Base-by-base conservation (phyloP, 2,113 vertebrate species). In the Phyllostomus hastatus region DNA sequence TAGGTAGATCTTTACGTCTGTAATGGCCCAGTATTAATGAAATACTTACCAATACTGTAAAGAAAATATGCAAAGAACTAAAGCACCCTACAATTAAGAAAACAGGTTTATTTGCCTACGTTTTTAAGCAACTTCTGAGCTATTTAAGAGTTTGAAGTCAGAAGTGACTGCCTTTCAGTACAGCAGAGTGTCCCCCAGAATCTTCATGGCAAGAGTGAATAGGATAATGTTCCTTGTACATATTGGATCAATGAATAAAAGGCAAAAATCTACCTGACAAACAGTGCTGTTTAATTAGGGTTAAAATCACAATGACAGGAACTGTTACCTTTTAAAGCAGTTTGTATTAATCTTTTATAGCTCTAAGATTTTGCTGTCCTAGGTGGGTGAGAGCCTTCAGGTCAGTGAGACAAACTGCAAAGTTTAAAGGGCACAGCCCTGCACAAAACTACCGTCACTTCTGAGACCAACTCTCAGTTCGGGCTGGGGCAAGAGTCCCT, bases 91-190 rank as follows among this genome's bases (percentile, higher is more conserved):
- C n/a, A 89, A 66, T 73, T 85, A 91, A 67, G 64, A 14, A 66
- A 54, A 90, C 19, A 87, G 14, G 46, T 24, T 67, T 87, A 76
- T 81, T 64, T 90, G 41, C 10, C 43, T 61, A 80, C 20, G 10
- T 94, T 35, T 61, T 78, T 46, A 73, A 69, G 78, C 17, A 69
- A 64, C 19, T 89, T 94, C 86, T 38, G 24, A 86, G n/a, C 38
- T 72, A 33, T 1, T 14, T 31, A 83, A 15, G 12, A 38, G 19
- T 87, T 19, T 79, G 22, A 90, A 22, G 38, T 88, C 54, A 84
- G n/a, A 90, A 93, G 75, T 73, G 31, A 64, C 46, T 43, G 1
- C 4, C 1, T 59, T 66, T 78, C 50, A 85, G 33, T 59, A 72
- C 0, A 93, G 54, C 64, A 54, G 61, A 38, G 28, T 66, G 7